These are phyloP conservation scores for Bucorvus abyssinicus DNA, from an alignment of 2,797 vertebrate species.

Conservation along the genomic window DNA sequence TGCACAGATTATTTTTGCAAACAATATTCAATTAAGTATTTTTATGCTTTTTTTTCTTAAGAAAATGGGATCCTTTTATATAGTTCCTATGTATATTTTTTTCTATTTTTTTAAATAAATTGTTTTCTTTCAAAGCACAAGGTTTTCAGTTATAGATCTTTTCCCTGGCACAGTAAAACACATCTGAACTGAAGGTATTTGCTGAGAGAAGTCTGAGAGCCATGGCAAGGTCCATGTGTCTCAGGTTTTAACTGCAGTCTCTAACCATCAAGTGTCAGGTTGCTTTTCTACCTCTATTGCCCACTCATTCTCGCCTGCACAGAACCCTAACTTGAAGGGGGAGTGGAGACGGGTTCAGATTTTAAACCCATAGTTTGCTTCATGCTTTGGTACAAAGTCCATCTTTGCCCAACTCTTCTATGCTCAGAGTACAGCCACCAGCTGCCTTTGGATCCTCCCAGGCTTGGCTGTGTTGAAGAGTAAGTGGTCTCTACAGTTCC, in stretches of 20 bases:
- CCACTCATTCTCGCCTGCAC: background rate
- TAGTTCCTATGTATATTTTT: background rate
- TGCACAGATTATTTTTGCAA: background rate
- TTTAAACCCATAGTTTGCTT: background rate
- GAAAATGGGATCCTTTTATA: background rate
- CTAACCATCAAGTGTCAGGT: background rate
- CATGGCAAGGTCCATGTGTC: background rate
- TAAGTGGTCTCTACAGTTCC: background rate
- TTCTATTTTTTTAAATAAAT: background rate
- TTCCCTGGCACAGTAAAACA: background rate
- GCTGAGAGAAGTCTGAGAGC: background rate
- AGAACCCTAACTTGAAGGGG: background rate
- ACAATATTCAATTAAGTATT: background rate
- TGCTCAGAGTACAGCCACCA: background rate
- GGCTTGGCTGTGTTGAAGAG: background rate
- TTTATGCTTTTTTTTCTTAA: background rate
- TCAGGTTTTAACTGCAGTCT: background rate
- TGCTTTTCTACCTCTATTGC: background rate
- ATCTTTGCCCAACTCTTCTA: background rate
- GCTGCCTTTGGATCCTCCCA: background rate
- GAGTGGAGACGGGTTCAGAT: background rate
- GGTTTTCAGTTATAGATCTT: background rate
- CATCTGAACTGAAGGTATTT: background rate
- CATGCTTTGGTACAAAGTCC: background rate
- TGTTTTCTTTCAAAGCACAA: background rate